Percentiles rank a stretch among this genome's conserved stretches.
phyloP scores from a whole-genome alignment of 1,140 invertebrate genomes.

The Belonocnema kinseyi region DNA sequence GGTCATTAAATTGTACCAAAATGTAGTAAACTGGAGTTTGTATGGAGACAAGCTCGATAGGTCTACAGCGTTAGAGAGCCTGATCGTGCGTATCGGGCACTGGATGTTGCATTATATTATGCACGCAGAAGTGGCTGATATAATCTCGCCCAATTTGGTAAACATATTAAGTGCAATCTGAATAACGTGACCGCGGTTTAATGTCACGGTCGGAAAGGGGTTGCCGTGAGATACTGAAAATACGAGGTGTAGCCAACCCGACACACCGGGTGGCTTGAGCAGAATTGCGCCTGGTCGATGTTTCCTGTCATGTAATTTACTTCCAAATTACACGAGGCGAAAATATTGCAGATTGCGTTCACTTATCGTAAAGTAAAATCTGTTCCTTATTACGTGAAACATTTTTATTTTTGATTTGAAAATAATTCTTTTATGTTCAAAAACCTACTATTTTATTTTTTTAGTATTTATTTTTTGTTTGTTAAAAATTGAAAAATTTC shows the following conservation, averaged over 20 bases:
- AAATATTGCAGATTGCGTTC: constrained; percentile 8
- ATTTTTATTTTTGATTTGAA: too few relatives aligned
- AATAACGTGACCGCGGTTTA: constrained; percentile 62
- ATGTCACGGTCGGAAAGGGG: constrained; percentile 47
- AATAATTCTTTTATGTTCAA: too few relatives aligned
- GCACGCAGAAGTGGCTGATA: constrained; percentile 58
- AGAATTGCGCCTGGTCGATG: constrained; percentile 8
- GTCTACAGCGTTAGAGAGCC: too few relatives aligned
- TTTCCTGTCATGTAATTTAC: constrained; percentile 27
- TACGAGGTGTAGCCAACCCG: constrained; percentile 23
- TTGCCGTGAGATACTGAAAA: constrained; percentile 45
- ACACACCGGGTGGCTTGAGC: constrained; percentile 3
- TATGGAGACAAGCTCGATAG: too few relatives aligned
- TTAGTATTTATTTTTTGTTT: too few relatives aligned
- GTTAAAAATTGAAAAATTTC: too few relatives aligned
- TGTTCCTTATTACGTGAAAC: too few relatives aligned
- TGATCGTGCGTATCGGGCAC: too few relatives aligned
- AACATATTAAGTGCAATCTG: constrained; percentile 67
- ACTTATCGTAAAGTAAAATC: background rate
- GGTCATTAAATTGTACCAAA: too few relatives aligned
- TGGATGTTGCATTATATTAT: constrained; percentile 46
- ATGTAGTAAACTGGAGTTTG: too few relatives aligned
- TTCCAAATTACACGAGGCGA: background rate
- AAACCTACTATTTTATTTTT: too few relatives aligned
- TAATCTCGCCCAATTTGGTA: constrained; percentile 64